A percentile compares a stretch with the other conserved stretches of the same genome.
phyloP scores from a whole-genome alignment of 2,797 vertebrate species.

The Ctenopoma multispine region DNA sequence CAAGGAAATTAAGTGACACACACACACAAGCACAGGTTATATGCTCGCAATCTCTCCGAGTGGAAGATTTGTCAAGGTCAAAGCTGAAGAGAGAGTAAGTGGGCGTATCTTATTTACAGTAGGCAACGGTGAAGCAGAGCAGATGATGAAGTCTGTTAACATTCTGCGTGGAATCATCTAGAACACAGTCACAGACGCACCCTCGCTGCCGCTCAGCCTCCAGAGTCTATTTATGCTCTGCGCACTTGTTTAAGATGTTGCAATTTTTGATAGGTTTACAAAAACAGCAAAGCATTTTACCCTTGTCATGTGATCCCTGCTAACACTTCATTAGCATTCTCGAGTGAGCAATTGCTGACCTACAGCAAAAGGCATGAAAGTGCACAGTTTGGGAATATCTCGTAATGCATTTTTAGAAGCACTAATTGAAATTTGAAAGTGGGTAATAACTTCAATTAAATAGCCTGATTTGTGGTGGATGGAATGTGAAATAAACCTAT shows the following conservation, averaged over 20 bases:
- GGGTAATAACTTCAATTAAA: constrained; percentile 62
- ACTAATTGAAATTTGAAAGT: constrained; percentile 73
- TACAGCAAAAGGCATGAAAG: constrained; percentile 55
- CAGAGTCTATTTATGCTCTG: constrained; percentile 13
- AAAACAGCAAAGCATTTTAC: constrained; percentile 17
- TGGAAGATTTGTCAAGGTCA: constrained; percentile 62
- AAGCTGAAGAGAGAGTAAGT: constrained; percentile 39
- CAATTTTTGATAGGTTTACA: constrained; percentile 13
- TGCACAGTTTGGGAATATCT: constrained; percentile 56
- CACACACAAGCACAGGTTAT: constrained; percentile 4
- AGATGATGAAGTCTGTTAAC: constrained; percentile 45
- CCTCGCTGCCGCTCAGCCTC: constrained; percentile 17
- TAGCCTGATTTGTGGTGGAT: constrained; percentile 36
- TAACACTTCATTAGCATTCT: constrained; percentile 61
- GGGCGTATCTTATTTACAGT: constrained; percentile 28
- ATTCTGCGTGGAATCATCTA: constrained; percentile 28
- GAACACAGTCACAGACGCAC: constrained; percentile 5
- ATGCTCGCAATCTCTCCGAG: constrained; percentile 32
- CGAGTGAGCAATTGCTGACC: constrained; percentile 62
- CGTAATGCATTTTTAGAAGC: constrained; percentile 61
- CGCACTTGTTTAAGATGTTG: constrained; percentile 20
- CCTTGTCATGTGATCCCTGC: constrained; percentile 32
- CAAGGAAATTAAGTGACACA: constrained; percentile 31
- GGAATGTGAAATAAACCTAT: constrained; percentile 60
- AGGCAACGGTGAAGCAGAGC: constrained; percentile 28